phyloP scores from a whole-genome alignment of 2,113 vertebrate species.

The Semicossyphus pulcher region DNA sequence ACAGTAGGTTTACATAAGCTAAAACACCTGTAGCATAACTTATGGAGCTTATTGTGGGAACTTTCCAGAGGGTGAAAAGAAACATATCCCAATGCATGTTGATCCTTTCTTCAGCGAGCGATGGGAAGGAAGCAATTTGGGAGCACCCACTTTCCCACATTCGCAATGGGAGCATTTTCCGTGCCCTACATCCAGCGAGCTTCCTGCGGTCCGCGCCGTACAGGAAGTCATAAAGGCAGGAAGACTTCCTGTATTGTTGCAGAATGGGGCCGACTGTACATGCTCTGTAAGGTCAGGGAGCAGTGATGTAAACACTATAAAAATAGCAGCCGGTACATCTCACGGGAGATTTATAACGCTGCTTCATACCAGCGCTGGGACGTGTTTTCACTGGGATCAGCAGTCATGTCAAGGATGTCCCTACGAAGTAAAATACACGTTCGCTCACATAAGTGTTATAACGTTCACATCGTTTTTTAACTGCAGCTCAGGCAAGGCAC shows the following conservation, averaged over 20 bases:
- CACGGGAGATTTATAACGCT: conserved; percentile 1
- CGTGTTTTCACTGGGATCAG: conserved; percentile 25
- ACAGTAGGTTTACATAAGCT: conserved; percentile 15
- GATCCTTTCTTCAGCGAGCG: not conserved
- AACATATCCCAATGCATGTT: not conserved
- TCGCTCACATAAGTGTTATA: not conserved
- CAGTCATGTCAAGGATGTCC: not conserved
- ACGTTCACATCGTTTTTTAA: not conserved
- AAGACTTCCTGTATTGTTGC: conserved; percentile 82
- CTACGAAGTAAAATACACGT: not conserved
- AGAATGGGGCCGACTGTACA: conserved; percentile 20
- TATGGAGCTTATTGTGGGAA: conserved; percentile 21
- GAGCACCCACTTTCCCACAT: conserved; percentile 59
- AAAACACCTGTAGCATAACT: conserved; percentile 26
- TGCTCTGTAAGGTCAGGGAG: not conserved
- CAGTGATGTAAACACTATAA: conserved; percentile 35
- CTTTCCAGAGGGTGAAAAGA: not conserved
- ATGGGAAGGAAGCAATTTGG: conserved; percentile 53
- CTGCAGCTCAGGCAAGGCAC: too few relatives aligned
- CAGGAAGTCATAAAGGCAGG: conserved; percentile 84
- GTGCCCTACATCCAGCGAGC: conserved; percentile 51
- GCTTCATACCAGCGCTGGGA: not conserved
- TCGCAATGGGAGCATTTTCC: conserved; percentile 62
- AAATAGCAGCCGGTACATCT: conserved; percentile 27
- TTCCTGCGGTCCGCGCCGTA: conserved; percentile 67